Percentiles rank a stretch among this genome's conserved stretches.
phyloP scores from a whole-genome alignment of 2,797 vertebrate species.

The Hyperoplus lanceolatus region DNA sequence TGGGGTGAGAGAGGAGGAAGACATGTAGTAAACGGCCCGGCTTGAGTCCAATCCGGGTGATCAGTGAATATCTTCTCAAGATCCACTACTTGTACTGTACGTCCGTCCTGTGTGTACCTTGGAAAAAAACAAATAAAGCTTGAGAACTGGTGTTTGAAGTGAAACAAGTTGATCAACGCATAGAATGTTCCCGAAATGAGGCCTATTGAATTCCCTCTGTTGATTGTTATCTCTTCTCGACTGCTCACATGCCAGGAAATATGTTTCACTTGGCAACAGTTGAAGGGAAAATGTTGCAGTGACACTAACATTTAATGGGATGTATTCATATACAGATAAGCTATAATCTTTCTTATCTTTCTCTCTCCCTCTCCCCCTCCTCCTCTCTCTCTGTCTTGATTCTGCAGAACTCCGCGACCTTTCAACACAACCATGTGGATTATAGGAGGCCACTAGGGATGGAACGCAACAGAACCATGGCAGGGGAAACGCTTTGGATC shows the following conservation, averaged over 20 bases:
- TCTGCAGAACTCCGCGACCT: slow-evolving; percentile 60
- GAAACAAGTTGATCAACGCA: slow-evolving; percentile 17
- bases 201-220: slow-evolving; percentile 22
- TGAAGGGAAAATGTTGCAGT: slow-evolving; percentile 47
- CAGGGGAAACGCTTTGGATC: slow-evolving; percentile 64
- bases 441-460: slow-evolving; percentile 74
- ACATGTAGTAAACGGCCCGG: no score
- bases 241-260: slow-evolving; percentile 37
- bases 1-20: no score
- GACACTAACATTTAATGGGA: slow-evolving; percentile 51
- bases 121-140: no score
- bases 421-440: slow-evolving; percentile 57
- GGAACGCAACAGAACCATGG: slow-evolving; percentile 86
- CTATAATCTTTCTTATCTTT: slow-evolving; percentile 64
- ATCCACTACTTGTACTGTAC: no score
- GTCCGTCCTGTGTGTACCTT: no score
- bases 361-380: slow-evolving; percentile 16
- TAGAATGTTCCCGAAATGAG: slow-evolving; percentile 42
- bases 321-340: slow-evolving; percentile 62
- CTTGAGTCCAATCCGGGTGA: no score
- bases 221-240: slow-evolving; percentile 34
- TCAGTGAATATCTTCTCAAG: no score
- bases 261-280: slow-evolving; percentile 44
- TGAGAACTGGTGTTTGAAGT: slow-evolving; percentile 1
- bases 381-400: slow-evolving; percentile 23